These are phyloP conservation scores for Campoplex nolae DNA, from an alignment of 2,888 invertebrate genomes.

Conservation along the genomic window DNA sequence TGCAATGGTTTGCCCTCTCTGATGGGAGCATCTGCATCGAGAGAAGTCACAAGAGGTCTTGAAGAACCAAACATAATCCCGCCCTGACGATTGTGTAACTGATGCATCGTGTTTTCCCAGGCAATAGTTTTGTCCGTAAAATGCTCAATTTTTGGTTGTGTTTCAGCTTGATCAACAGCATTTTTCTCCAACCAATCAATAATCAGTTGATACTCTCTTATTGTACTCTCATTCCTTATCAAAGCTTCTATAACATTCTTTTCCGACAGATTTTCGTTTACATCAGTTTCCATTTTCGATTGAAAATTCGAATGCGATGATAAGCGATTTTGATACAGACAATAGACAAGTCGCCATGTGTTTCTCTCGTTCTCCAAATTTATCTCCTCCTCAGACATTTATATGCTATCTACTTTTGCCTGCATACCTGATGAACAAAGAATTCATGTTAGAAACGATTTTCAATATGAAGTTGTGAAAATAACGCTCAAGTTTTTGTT, in stretches of 20 bases:
- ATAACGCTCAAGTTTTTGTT: neutral
- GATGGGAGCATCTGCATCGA: slow-evolving; percentile 96
- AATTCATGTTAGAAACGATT: neutral
- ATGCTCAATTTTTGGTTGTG: slow-evolving; percentile 87
- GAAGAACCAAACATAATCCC: slow-evolving; percentile 87
- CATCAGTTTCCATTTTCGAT: slow-evolving; percentile 75
- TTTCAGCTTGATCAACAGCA: slow-evolving; percentile 87
- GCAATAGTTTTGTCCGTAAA: slow-evolving; percentile 93
- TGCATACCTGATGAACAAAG: slow-evolving; percentile 78
- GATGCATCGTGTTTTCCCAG: slow-evolving; percentile 96
- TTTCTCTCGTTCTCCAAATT: slow-evolving; percentile 92
- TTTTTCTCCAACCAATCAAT: slow-evolving; percentile 97
- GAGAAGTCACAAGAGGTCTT: slow-evolving; percentile 87
- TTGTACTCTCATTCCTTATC: slow-evolving; percentile 86
- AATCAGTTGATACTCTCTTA: slow-evolving; percentile 91
- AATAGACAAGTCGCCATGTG: slow-evolving; percentile 94
- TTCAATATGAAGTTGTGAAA: neutral
- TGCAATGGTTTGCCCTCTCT: slow-evolving; percentile 92
- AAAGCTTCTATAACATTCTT: slow-evolving; percentile 87
- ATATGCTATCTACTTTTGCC: slow-evolving; percentile 79
- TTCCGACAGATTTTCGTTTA: slow-evolving; percentile 85
- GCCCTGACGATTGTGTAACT: slow-evolving; percentile 86
- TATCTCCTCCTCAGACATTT: slow-evolving; percentile 79
- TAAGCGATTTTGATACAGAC: slow-evolving; percentile 93
- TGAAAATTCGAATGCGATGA: slow-evolving; percentile 80